Conservation (phyloP, 2,797 vertebrate genomes). For the Poeciliopsis gracilis region DNA sequence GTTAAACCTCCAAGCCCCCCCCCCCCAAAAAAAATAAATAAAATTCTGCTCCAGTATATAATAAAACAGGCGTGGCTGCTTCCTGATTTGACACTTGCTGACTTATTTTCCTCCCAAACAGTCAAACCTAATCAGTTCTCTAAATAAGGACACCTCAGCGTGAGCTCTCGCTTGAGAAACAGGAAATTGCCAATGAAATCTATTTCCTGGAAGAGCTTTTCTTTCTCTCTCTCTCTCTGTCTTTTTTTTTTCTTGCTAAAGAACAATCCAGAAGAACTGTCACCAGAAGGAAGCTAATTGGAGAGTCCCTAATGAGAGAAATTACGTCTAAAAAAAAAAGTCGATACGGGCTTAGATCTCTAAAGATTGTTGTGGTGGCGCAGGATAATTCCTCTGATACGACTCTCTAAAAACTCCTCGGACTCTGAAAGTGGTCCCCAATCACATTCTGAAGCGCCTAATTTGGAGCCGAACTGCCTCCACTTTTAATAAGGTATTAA, state of each 20-base stretch:
- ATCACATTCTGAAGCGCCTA: neutral
- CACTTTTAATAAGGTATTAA: neutral
- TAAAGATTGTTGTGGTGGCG: neutral
- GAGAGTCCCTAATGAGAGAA: neutral
- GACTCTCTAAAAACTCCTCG: neutral
- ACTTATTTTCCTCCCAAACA: constrained; percentile 20
- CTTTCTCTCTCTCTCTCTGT: neutral
- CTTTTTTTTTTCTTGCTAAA: constrained; percentile 42
- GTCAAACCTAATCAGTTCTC: constrained; percentile 16
- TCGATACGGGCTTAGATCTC: neutral
- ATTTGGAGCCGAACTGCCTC: neutral
- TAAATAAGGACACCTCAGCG: constrained; percentile 8
- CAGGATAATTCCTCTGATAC: neutral
- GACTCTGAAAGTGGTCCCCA: neutral
- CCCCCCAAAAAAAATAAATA: too few relatives aligned
- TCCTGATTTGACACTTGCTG: constrained; percentile 8
- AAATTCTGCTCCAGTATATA: constrained; percentile 20
- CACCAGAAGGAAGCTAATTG: neutral
- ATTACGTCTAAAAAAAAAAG: neutral
- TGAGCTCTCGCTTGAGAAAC: constrained; percentile 41
- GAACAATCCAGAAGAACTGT: constrained; percentile 8
- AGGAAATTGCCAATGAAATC: constrained; percentile 54
- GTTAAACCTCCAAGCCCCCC: neutral
- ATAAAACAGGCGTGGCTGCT: constrained; percentile 25
- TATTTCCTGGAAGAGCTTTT: constrained; percentile 58